Conservation (phyloP, 1,140 invertebrate genomes). For the Leucophenga varia region DNA sequence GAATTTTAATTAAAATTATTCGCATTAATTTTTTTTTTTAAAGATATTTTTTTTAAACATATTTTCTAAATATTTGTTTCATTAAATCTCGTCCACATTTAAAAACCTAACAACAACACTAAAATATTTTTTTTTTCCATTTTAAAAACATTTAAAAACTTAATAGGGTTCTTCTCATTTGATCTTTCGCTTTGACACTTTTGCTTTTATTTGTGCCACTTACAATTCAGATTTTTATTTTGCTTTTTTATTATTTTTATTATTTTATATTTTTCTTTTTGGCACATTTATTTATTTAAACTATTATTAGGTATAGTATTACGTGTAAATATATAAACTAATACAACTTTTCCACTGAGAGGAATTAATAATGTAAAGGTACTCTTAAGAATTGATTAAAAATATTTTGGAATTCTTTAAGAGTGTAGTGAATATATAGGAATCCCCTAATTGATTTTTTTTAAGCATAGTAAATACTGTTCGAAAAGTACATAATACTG, state of each 20-base stretch:
- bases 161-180: constrained; percentile 27
- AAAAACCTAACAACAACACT: constrained; percentile 28
- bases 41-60: no score
- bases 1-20: constrained; percentile 41
- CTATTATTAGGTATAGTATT: no score
- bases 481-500: no score
- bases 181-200: no score
- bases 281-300: constrained; percentile 43
- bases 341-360: constrained; percentile 37
- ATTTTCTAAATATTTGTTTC: neutral
- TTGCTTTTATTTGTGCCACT: constrained; percentile 7
- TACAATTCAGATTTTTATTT: constrained; percentile 3
- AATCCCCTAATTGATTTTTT: no score
- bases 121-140: constrained; percentile 19
- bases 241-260: constrained; percentile 2
- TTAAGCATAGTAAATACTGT: no score
- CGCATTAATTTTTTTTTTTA: no score
- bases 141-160: constrained; percentile 30
- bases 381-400: no score
- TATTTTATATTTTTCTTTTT: constrained; percentile 17
- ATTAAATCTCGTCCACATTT: neutral
- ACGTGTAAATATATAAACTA: no score
- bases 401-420: no score
- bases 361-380: no score
- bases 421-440: no score